phyloP scores from a whole-genome alignment of 1,140 invertebrate genomes.

The Cydia splendana region DNA sequence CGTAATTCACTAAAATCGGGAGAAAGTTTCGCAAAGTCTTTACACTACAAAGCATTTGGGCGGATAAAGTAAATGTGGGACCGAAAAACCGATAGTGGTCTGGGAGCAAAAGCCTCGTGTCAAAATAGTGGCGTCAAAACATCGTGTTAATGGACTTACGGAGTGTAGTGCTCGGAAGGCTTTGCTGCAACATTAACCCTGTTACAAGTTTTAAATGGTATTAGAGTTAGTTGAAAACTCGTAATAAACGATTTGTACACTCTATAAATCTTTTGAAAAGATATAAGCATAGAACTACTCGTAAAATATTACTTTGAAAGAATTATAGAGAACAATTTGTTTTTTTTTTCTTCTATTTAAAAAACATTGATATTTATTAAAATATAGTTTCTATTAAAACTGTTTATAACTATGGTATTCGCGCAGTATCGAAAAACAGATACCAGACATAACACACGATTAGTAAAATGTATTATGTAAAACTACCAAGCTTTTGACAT shows the following conservation, averaged over 20 bases:
- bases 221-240: slow-evolving; percentile 23
- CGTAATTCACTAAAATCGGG: slow-evolving; percentile 49
- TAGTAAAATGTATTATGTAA: too few species aligned
- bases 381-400: too few species aligned
- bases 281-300: not conserved
- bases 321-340: too few species aligned
- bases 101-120: slow-evolving; percentile 42
- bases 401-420: too few species aligned
- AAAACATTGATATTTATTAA: too few species aligned
- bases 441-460: too few species aligned
- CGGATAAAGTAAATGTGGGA: slow-evolving; percentile 58
- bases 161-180: slow-evolving; percentile 56
- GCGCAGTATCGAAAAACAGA: too few species aligned
- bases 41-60: slow-evolving; percentile 52
- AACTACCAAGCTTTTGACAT: not conserved
- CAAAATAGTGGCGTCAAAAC: slow-evolving; percentile 64
- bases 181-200: slow-evolving; percentile 52
- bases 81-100: slow-evolving; percentile 37
- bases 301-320: too few species aligned
- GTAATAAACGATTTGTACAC: slow-evolving; percentile 19
- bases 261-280: not conserved
- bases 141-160: slow-evolving; percentile 61
- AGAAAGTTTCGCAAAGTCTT: slow-evolving; percentile 51
- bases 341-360: too few species aligned
- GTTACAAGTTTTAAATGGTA: slow-evolving; percentile 47